These are phyloP conservation scores for Pseudonaja textilis DNA, from an alignment of 2,113 vertebrate species.

Conservation along the genomic window DNA sequence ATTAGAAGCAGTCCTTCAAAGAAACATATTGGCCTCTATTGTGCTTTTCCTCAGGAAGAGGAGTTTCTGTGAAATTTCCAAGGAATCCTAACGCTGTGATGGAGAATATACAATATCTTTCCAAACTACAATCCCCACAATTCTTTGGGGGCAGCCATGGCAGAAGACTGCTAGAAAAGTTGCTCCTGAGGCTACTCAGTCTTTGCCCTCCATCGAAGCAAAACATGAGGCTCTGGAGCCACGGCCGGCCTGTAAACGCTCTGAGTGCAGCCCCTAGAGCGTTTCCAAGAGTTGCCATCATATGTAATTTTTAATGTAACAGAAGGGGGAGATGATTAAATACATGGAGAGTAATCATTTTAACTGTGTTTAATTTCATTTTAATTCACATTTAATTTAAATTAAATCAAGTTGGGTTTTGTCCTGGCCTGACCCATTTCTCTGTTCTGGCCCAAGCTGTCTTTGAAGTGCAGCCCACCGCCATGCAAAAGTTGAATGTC, in stretches of 20 bases:
- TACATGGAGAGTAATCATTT: neutral
- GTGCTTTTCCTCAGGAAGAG: neutral
- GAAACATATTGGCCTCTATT: neutral
- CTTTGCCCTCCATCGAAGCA: neutral
- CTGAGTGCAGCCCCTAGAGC: neutral
- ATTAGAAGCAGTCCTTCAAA: neutral
- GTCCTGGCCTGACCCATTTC: neutral
- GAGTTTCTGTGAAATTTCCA: neutral
- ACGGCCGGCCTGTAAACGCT: neutral
- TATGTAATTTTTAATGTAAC: neutral
- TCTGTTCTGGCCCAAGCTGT: neutral
- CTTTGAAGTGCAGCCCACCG: neutral
- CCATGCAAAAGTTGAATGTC: neutral
- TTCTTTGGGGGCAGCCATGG: neutral
- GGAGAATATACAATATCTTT: neutral
- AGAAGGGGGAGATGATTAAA: neutral
- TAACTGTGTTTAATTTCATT: neutral
- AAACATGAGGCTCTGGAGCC: neutral
- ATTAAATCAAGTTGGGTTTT: neutral
- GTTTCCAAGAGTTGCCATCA: neutral
- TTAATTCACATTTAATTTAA: neutral
- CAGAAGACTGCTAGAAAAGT: neutral
- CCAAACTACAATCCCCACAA: neutral
- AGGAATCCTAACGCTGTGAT: neutral
- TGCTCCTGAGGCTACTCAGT: neutral